Base-by-base conservation (phyloP, 2,113 vertebrate species). In the Mormoops blainvillei region DNA sequence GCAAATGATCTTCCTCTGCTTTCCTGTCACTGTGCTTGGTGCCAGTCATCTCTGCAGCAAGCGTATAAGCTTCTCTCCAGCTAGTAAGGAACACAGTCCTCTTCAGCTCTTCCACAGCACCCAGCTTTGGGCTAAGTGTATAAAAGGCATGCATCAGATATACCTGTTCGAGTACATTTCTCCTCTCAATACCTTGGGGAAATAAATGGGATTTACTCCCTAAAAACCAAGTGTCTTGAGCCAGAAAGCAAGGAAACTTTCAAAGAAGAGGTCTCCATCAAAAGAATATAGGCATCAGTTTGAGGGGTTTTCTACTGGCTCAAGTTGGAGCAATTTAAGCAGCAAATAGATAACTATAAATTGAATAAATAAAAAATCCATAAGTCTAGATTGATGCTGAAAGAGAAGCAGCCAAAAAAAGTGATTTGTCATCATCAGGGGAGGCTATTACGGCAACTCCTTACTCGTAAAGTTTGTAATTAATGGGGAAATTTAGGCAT, bases 401-500 rank as follows among this genome's bases (percentile, higher is more conserved):
- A 78, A 84, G 43, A 91, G 19, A 87, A 81, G 82, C 76, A 36
- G 3, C 22, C 3, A n/a, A 41, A 81, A 63, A 56, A 31, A 71
- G 74, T 45, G 12, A 86, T 31, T 76, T 65, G 50, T 61, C 45
- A 74, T 9, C 33, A 73, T 84, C 26, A 31, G 12, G 83, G 12
- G 54, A 94, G n/a, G 11, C 18, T 68, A 82, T 83, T 45, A 36
- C 8, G 70, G 16, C 33, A 84, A 48, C 41, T 67, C 16, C n/a
- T 87, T 50, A 74, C 56, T 88, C 78, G 48, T 89, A 73, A 80
- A 89, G 56, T 76, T 73, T 90, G 33, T 87, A 87, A 76, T 80
- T 74, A 87, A 68, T 82, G 19, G n/a, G 24, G 95, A 76, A 93
- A 90, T 82, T 77, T 70, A 90, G 52, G n/a, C 33, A 86, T 82